Conservation (phyloP, 2,888 invertebrate genomes). For the Tiliacea aurago region DNA sequence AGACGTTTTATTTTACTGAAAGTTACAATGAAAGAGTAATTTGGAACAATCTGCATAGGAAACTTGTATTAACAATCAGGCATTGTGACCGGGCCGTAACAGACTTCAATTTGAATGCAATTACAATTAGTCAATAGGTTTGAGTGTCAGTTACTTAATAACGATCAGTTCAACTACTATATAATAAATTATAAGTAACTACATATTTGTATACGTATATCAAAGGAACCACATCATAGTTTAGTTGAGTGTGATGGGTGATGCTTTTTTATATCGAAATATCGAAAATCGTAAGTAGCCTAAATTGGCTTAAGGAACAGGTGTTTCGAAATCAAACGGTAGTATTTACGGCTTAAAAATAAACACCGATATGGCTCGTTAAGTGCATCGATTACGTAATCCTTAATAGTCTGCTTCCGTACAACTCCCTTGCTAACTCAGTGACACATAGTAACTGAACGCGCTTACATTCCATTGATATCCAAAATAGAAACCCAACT, state of each 20-base stretch:
- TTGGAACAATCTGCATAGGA: not conserved
- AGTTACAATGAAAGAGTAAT: not conserved
- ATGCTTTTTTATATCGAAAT: not conserved
- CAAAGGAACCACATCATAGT: not conserved
- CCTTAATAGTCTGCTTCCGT: constrained; percentile 13
- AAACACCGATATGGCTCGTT: constrained; percentile 10
- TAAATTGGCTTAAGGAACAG: constrained; percentile 15
- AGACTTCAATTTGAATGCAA: constrained; percentile 7
- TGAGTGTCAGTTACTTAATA: not conserved
- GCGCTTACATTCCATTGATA: constrained; percentile 6
- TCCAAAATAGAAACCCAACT: constrained; percentile 17
- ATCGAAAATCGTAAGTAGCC: not conserved
- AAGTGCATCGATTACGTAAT: constrained; percentile 35
- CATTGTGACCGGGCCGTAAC: not conserved
- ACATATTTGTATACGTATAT: not conserved
- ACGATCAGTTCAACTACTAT: not conserved
- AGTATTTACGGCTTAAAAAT: constrained; percentile 38
- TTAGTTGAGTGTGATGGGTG: not conserved
- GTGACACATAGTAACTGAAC: constrained; percentile 15
- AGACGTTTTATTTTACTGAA: not conserved
- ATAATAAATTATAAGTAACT: not conserved
- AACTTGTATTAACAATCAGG: not conserved
- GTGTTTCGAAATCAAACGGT: constrained; percentile 27
- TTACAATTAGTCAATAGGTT: constrained; percentile 10
- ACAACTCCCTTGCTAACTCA: constrained; percentile 7